These are phyloP conservation scores for Theretra japonica DNA, from an alignment of 2,888 invertebrate genomes.

Conservation along the genomic window DNA sequence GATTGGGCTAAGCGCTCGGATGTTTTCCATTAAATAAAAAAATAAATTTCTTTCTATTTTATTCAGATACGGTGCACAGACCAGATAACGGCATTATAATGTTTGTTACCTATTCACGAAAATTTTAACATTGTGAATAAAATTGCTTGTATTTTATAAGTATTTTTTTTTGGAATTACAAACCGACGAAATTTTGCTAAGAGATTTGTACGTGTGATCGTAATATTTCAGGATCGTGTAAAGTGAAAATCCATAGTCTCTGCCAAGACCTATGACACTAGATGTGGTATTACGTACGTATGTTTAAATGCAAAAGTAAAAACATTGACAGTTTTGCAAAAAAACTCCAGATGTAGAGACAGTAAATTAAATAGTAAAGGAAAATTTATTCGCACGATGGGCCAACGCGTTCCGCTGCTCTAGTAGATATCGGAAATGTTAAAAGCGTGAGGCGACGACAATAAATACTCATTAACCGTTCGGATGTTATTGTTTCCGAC, in stretches of 20 bases:
- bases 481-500: background rate
- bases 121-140: too few relatives aligned
- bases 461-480: slow-evolving; percentile 24
- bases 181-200: too few relatives aligned
- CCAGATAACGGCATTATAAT: background rate
- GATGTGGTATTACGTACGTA: too few relatives aligned
- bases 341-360: background rate
- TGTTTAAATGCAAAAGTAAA: too few relatives aligned
- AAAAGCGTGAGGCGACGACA: slow-evolving; percentile 14
- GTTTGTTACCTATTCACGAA: too few relatives aligned
- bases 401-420: background rate
- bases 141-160: too few relatives aligned
- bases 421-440: slow-evolving; percentile 13
- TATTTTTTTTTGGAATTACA: too few relatives aligned
- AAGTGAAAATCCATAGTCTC: too few relatives aligned
- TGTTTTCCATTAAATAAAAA: slow-evolving; percentile 5
- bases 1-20: background rate
- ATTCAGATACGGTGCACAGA: background rate
- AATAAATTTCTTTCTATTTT: background rate
- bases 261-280: too few relatives aligned
- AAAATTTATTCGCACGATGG: slow-evolving; percentile 19
- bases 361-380: slow-evolving; percentile 21
- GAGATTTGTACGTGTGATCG: too few relatives aligned
- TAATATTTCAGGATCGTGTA: too few relatives aligned
- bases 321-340: background rate